Base-by-base conservation (phyloP, 2,797 vertebrate genomes). In the Euthynnus affinis region DNA sequence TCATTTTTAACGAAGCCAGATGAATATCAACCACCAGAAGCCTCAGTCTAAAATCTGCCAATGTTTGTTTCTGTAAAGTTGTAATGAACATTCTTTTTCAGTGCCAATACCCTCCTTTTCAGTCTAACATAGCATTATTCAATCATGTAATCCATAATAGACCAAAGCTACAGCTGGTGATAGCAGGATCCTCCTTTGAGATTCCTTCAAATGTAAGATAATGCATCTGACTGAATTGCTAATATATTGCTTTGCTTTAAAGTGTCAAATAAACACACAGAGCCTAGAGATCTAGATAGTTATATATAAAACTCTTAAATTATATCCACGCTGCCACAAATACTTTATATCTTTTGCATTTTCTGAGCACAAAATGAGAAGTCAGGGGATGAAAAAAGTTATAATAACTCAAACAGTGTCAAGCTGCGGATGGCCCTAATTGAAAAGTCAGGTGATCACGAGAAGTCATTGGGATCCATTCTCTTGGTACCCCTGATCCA, bases 101-200 rank as follows among this genome's bases (percentile, higher is more conserved):
- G 5, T 25, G 61, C 42, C 58, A 22, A 12, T 46, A 56, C 68
- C 74, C 22, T 64, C 17, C 48, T 77, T 34, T 49, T 25, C 44
- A 69, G 60, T 9, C 61, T 57, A 32, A 62, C 51, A 15, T 51
- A 71, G 52, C 77, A 82, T 86, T 76, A 83, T 82, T 84, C 56
- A 84, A 42, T 42, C 62, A 56, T 44, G 71, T 74, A 72, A 84
- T 84, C 52, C 64, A 88, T 84, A 86, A 84, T 78, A 86, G 71
- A 84, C 56, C 82, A 81, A 85, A 82, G 70, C 70, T 77, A 69
- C 72, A 69, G 68, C 56, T 74, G 61, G 10, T 59, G 81, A 78
- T 72, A 58, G 78, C 42, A 80, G 67, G 74, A 69, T 55, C 40
- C 29, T 42, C 63, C 51, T 82, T 20, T 67, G 81, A 86, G 69